A percentile compares a stretch with the other conserved stretches of the same genome.
Evolutionary conservation across 2,797 vertebrate species (phyloP).

Genomic region (Manis javanica): DNA sequence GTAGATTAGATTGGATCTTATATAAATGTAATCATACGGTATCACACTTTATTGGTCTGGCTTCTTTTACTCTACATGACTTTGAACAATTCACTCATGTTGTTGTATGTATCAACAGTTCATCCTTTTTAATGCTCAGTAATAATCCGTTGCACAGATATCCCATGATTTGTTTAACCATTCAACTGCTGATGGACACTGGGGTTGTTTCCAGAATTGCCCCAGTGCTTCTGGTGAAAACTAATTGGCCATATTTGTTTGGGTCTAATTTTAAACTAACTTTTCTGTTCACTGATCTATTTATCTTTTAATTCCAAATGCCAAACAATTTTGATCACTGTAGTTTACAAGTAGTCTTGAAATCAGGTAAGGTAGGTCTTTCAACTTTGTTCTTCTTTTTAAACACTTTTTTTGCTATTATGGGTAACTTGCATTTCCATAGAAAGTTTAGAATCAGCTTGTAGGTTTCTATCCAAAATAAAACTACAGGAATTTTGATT

Average conservation of each 20-base stretch:
- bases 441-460: neutral
- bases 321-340: neutral
- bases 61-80: neutral
- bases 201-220: neutral
- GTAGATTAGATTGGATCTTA: neutral
- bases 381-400: neutral
- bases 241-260: neutral
- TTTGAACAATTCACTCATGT: neutral
- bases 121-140: neutral
- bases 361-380: neutral
- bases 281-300: neutral
- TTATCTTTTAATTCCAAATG: neutral
- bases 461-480: neutral
- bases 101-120: neutral
- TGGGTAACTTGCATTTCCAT: neutral
- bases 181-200: neutral
- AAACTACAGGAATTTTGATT: neutral
- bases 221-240: neutral
- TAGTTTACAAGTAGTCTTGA: neutral
- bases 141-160: neutral
- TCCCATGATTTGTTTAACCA: neutral
- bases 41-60: neutral
- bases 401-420: neutral
- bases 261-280: neutral
- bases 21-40: neutral